Base-by-base conservation (phyloP, 2,888 invertebrate species). In the Dioctria linearis region DNA sequence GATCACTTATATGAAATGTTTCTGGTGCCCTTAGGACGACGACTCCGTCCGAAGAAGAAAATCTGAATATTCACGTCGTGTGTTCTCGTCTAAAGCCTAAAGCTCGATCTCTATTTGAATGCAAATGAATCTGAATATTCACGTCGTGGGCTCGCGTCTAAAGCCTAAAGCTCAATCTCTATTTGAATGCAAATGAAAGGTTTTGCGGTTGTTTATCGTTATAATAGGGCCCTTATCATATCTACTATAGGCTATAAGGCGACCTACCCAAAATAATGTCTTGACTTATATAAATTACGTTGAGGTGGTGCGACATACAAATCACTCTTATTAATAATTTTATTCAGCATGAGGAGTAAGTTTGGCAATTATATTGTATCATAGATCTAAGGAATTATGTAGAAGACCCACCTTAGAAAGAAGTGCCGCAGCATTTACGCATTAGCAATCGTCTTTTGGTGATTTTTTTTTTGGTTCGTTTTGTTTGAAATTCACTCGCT, bases 251-350 rank as follows among this genome's bases (percentile, higher is more conserved):
- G 25, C 25, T 25, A 25, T n/a, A n/a, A n/a, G 2, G 25, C 25
- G 2, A 2, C 25, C 25, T 25, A 25, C 25, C 25, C 25, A 25
- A 25, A 25, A 25, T 49, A 65, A 65, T 65, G 40, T 65, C n/a
- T 65, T 42, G 65, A 65, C n/a, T 40, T 65, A 42, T 65, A 65
- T 65, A 65, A 42, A 65, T 40, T 5, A 13, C 51, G 51, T 6
- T 49, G n/a, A 65, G 40, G 40, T 65, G 4, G n/a, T 13, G 65
- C 65, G 42, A 25, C 61, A 61, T 69, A 69, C 54, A 54, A 54
- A 54, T 54, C 54, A 54, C 54, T 11, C 54, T 54, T 54, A 54
- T 54, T 54, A 54, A 54, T 54, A 54, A 54, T n/a, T 11, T 54
- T 54, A 54, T 69, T 69, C 69, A 49, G 39, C 49, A 49, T 51